Evolutionary conservation across 2,797 vertebrate species (phyloP), one percentile per base, ranked within the genome.

Genomic region (Phrynocephalus guinanensis): DNA sequence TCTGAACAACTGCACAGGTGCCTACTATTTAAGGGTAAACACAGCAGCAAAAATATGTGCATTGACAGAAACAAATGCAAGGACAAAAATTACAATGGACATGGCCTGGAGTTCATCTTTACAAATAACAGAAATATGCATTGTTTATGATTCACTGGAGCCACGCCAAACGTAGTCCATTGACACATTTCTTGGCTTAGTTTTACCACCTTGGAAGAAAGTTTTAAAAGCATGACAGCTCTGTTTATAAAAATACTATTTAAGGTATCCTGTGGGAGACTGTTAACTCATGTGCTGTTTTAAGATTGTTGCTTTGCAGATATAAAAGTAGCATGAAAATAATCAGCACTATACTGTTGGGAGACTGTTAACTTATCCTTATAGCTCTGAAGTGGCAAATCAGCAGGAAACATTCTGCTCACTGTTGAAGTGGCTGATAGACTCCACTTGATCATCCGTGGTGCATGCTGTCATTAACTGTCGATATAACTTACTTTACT

Each of bases 201-300:
- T 72, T 72, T 85, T 80, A 38, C 30, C 52, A 80, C 60, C 30
- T 80, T 86, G 50, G n/a, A 86, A 80, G 38, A 38, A 72, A 26
- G 78, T 50, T 44, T 44, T 86, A 70, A 86, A 86, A 86, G 63
- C 78, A 60, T n/a, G 30, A 70, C 68, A 72, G 24, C 80, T 38
- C 50, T 73, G 33, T 44, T 86, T 80, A 72, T 80, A 24, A 72
- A 80, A 86, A 80, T 63, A n/a, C 78, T 86, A 86, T 80, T 86
- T 86, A 73, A 80, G 22, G 68, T 71, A 72, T 80, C 30, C 56
- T 11, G 78, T 86, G 67, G 68, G 67, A 60, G 77, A 71, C 33
- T 33, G 56, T 72, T 30, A 79, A 72, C 67, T 72, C 50, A 30
- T 67, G 63, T 82, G 71, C 38, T 82, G 71, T 75, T 87, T 81